These are phyloP conservation scores for Sarcophaga variegata DNA, from an alignment of 2,888 invertebrate genomes.

Conservation along the genomic window DNA sequence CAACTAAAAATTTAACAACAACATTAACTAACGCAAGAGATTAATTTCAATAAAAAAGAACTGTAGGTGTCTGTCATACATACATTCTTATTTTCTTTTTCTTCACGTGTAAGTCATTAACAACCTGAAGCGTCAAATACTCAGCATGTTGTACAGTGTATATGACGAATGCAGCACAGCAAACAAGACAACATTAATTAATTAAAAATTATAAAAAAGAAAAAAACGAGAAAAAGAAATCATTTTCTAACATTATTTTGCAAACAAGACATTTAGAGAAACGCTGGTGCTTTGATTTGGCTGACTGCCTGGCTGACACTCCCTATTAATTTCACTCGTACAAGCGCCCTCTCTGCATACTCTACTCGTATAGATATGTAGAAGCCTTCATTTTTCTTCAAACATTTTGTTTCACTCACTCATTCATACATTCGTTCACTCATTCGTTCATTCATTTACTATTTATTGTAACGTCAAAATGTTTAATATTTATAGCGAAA, in stretches of 20 bases:
- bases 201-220: not conserved
- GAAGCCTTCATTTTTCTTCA: not conserved
- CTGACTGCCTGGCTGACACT: constrained; percentile 26
- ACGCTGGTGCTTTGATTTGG: constrained; percentile 29
- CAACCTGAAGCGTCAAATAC: not conserved
- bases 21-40: too few species aligned
- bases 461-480: constrained; percentile 51
- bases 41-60: not conserved
- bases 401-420: not conserved
- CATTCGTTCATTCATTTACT: not conserved
- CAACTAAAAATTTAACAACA: too few species aligned
- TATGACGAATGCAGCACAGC: not conserved
- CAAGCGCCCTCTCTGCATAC: constrained; percentile 24
- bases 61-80: not conserved
- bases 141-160: not conserved
- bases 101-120: not conserved
- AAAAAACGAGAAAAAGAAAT: not conserved
- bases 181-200: constrained; percentile 31
- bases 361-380: not conserved
- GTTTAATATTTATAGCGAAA: constrained; percentile 47
- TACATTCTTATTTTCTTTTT: not conserved
- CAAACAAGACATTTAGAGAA: constrained; percentile 5
- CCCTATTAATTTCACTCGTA: constrained; percentile 34
- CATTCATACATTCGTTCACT: not conserved
- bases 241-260: constrained; percentile 15